Base-by-base conservation (phyloP, 37 sponge, comb jelly and placozoan species). In the Halichondria panicea region DNA sequence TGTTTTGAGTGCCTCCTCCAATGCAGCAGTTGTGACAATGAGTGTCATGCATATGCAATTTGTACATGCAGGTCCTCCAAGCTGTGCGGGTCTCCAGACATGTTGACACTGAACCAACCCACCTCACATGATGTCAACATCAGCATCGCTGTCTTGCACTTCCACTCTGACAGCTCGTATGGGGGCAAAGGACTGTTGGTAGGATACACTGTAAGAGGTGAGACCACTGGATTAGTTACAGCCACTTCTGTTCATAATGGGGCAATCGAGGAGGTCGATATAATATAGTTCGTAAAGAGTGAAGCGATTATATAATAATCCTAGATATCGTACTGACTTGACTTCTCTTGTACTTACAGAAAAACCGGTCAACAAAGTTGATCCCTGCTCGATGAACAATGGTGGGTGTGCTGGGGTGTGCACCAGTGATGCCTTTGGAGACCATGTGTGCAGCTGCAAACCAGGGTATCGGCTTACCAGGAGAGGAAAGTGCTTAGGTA, bases 321-420 rank as follows among this genome's bases (percentile, higher is more conserved):
- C 15, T 48, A 48, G 15, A 48, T 48, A 18, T 18, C 11, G 13
- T 48, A 48, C 52, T 15, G 52, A 15, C 15, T 18, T 48, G 52
- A 18, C 13, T 48, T 48, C 52, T 18, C 52, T 11, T 12, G 40
- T 22, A 36, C 22, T 64, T 64, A 7, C 66, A 64, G 66, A 30
- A 19, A 35, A 64, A 21, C 11, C 31, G 4, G 15, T 8, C 24
- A 33, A 64, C 39, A 19, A 36, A 19, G 37, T 30, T 6, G 50
- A 69, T 12, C 72, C 64, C 27, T 63, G 64, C 48, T 44, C 73
- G 32, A n/a, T 68, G 7, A 24, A 59, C 48, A 87, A 81, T 63
- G 82, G 82, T 7, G 78, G 77, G 1, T 87, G 88, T 61, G 55
- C 31, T 27, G 76, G 81, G 4, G 28, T 63, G 0, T 87, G 88